Percentiles rank a stretch among this genome's conserved stretches.
Evolutionary conservation across 1,140 invertebrate species (phyloP).

Genomic region (Aphelenchoides fujianensis): DNA sequence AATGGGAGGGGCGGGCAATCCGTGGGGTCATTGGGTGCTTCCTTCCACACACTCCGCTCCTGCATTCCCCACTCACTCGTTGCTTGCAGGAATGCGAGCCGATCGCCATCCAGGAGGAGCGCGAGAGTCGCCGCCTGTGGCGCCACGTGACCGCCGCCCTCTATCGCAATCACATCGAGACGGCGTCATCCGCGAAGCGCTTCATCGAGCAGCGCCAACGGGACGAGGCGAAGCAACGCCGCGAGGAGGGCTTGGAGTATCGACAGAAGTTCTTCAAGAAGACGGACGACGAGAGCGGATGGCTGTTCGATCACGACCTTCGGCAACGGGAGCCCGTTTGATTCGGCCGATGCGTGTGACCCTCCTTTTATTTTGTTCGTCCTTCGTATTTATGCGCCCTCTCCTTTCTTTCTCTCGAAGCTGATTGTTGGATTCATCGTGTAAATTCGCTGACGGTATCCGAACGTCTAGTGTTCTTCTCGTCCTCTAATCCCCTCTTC

Average conservation of each 20-base stretch:
- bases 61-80: too few relatives aligned
- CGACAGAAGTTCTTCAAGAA: slow-evolving; percentile 67
- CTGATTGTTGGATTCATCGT: too few relatives aligned
- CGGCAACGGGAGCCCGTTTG: neutral
- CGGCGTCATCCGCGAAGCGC: slow-evolving; percentile 85
- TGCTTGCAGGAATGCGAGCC: slow-evolving; percentile 50
- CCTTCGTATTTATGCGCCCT: too few relatives aligned
- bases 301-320: neutral
- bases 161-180: slow-evolving; percentile 80
- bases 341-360: too few relatives aligned
- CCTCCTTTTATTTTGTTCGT: too few relatives aligned
- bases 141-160: slow-evolving; percentile 90
- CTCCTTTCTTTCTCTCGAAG: too few relatives aligned
- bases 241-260: slow-evolving; percentile 66
- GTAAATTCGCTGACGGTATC: too few relatives aligned
- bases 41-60: too few relatives aligned
- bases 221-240: slow-evolving; percentile 77
- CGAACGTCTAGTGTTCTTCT: too few relatives aligned
- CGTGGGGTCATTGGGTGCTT: too few relatives aligned
- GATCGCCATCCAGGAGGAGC: slow-evolving; percentile 51
- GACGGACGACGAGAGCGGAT: slow-evolving; percentile 64
- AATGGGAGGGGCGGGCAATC: slow-evolving; percentile 8
- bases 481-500: too few relatives aligned
- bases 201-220: slow-evolving; percentile 89
- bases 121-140: slow-evolving; percentile 73